Base-by-base conservation (phyloP, 2,888 invertebrate species). In the Copidosoma aretas region DNA sequence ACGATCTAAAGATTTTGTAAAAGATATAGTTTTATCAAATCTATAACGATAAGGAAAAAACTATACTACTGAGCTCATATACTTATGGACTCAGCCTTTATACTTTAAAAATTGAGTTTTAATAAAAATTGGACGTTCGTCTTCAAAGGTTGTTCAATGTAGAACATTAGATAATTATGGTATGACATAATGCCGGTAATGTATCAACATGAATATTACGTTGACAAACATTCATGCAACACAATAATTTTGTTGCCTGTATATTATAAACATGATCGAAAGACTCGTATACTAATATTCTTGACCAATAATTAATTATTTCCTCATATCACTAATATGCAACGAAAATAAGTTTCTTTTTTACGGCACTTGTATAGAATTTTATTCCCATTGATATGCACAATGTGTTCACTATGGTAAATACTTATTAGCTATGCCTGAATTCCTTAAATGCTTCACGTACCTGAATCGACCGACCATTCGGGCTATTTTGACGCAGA, bases 311-410 rank as follows among this genome's bases (percentile, higher is more conserved):
- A 75, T 32, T 32, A 32, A 32, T 80, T 79, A 80, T 81, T 80
- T 81, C 73, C 78, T 81, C 61, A 69, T 70, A 74, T 81, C 80
- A 82, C 80, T 80, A 78, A 82, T 80, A 81, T 82, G 82, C 81
- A 82, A 83, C 81, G 80, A 81, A 74, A 83, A 86, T 88, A 81
- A 88, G 87, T 88, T 88, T 84, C 84, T 84, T 88, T 88, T 88
- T 85, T 88, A 88, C 88, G 88, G 88, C 88, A 88, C 88, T 81
- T 83, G 83, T 84, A 84, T 84, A 84, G 83, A 82, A 79, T 82
- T 83, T 84, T 80, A 83, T 84, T 83, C 82, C 82, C 82, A 82
- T 84, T 84, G 82, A 83, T 79, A 81, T 83, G 84, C 83, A 83
- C 83, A 83, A 83, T 83, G 82, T 83, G 82, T 70, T 83, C 82